These are phyloP conservation scores for Cremastinae sp. DNA, from an alignment of 2,888 invertebrate species.

Conservation along the genomic window DNA sequence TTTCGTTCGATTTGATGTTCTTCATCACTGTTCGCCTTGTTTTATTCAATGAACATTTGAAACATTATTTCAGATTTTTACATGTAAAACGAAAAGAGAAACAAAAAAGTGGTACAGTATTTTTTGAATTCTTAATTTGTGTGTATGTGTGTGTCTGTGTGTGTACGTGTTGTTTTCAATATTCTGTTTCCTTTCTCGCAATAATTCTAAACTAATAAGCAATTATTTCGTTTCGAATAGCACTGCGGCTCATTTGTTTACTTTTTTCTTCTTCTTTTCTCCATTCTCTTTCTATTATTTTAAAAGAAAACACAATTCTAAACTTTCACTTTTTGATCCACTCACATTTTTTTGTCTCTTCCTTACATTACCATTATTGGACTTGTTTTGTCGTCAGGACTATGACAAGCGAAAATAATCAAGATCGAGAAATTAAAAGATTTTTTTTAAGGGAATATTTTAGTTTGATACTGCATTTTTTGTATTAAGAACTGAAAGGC, in stretches of 20 bases:
- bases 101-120: slow-evolving; percentile 70
- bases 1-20: slow-evolving; percentile 35
- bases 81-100: slow-evolving; percentile 72
- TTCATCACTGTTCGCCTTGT: slow-evolving; percentile 64
- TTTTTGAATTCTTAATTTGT: slow-evolving; percentile 43
- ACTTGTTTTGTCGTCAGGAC: slow-evolving; percentile 9
- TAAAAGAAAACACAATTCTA: slow-evolving; percentile 66
- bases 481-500: too few species aligned
- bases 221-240: slow-evolving; percentile 23
- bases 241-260: slow-evolving; percentile 26
- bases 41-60: slow-evolving; percentile 75
- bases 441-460: too few species aligned
- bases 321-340: slow-evolving; percentile 62
- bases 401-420: background rate
- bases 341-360: slow-evolving; percentile 43
- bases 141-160: slow-evolving; percentile 25
- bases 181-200: slow-evolving; percentile 21
- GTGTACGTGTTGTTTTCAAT: slow-evolving; percentile 22
- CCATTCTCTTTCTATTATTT: slow-evolving; percentile 52
- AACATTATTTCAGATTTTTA: slow-evolving; percentile 72
- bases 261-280: slow-evolving; percentile 28
- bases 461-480: too few species aligned
- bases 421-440: background rate
- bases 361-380: background rate
- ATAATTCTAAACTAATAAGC: slow-evolving; percentile 25